Evolutionary conservation across 2,113 vertebrate species (phyloP), one percentile per base, ranked within the genome.

Genomic region (Chaetodon trifascialis): DNA sequence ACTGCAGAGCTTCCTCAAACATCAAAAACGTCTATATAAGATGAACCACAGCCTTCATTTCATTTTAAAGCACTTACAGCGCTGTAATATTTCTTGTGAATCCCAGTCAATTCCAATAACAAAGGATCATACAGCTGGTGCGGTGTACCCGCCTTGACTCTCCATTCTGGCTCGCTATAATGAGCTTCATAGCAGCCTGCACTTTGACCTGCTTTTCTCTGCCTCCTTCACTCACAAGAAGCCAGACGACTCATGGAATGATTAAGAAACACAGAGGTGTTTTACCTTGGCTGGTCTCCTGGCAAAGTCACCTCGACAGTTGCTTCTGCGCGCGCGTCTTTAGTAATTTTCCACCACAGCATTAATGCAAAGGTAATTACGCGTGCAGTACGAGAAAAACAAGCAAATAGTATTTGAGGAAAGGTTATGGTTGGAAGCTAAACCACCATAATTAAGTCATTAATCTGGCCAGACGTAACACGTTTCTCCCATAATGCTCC

Each of bases 401-500:
- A 86, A 88, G 85, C 80, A 74, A 89, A 89, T 83, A 75, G 76
- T 58, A 47, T 88, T 70, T 64, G 76, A 59, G 81, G 79, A 91
- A 93, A 89, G 89, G 89, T 89, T 91, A 87, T 54, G 80, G 84
- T 84, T 85, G 75, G 77, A 82, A 87, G 83, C 80, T 78, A 90
- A 90, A 89, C 71, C 60, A 10, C 79, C 58, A 25, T 92, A 90
- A 94, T 91, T 79, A 92, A 92, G 82, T 83, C 77, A 91, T 93
- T 92, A 90, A 90, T 91, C 88, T 82, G 88, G 68, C 73, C 69
- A 68, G 81, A 84, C 73, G 58, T 74, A 83, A 88, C 80, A 83
- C 62, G 40, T 86, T 92, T 82, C 76, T 66, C 73, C 80, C 85
- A 82, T 81, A 89, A 87, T 83, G 80, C 77, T 85, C 73, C 25